Base-by-base conservation (phyloP, 1,140 invertebrate genomes). In the Drosophila equinoxialis region DNA sequence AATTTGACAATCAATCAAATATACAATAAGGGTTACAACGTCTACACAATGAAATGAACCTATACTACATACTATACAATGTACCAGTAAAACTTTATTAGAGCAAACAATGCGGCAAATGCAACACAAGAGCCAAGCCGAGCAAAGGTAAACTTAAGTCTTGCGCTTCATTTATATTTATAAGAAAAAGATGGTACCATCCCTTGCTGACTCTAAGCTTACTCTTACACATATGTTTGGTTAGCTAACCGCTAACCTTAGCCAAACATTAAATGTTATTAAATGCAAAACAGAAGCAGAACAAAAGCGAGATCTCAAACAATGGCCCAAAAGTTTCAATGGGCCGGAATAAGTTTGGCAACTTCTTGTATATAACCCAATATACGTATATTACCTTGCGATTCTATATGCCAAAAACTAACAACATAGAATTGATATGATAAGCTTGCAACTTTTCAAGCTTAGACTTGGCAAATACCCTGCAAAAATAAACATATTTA, bases 1-100 rank as follows among this genome's bases (percentile, higher is more conserved):
- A 87, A 79, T 87, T 82, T 87, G 79, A 71, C 65, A 87, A 74
- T 83, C 82, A 87, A 86, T 86, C 82, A 86, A 87, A 71, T 58
- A 58, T 66, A 81, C 48, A 55, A 39, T 23, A 55, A 51, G 14
- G 26, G 20, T 45, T 51, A 41, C 26, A 58, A 57, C 45, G 65
- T 62, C 64, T 74, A 65, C 39, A 42, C 5, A 17, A 37, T 14
- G 65, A 67, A 48, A 10, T 35, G 5, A 26, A 20, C 51, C 17
- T 35, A 3, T 30, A 13, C 42, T 20, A 23, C 57, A 55, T 60
- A 13, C 68, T 58, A 42, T 42, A n/a, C 39, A 48, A 48, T 48
- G 45, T 30, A 11, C 42, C 64, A 76, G 65, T 60, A 66, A 60
- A 70, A 76, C 45, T 51, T 51, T 23, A 74, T 59, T 37, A 51